A percentile compares a stretch with the other conserved stretches of the same genome.
These are phyloP conservation scores for Lucilia sericata DNA, from an alignment of 1,140 invertebrate genomes.

Conservation along the genomic window DNA sequence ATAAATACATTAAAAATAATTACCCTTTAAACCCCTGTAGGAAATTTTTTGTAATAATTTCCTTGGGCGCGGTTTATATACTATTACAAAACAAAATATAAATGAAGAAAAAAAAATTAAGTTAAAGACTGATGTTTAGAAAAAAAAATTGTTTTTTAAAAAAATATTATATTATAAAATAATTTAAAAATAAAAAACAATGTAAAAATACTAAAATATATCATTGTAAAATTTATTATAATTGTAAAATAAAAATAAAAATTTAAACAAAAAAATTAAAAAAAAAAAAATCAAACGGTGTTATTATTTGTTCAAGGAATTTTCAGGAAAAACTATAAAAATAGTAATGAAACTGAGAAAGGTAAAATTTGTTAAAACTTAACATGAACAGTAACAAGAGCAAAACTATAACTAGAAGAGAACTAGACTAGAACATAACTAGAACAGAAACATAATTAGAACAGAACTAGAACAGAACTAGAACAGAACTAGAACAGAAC, in stretches of 20 bases:
- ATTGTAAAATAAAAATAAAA: slow-evolving; percentile 1
- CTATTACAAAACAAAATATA: background rate
- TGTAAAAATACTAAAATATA: background rate
- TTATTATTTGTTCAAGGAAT: background rate
- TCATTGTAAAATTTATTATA: slow-evolving; percentile 18
- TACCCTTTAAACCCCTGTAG: background rate
- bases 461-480: too few species aligned
- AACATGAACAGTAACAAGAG: too few species aligned
- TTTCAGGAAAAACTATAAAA: too few species aligned
- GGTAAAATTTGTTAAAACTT: too few species aligned
- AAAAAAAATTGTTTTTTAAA: background rate
- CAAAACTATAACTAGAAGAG: too few species aligned
- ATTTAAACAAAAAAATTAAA: background rate
- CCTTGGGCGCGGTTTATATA: background rate
- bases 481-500: too few species aligned
- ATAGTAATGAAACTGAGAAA: too few species aligned
- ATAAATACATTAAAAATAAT: background rate
- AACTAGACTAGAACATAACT: too few species aligned
- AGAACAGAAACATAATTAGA: too few species aligned
- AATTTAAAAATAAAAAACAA: background rate
- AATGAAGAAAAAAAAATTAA: background rate
- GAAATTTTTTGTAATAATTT: background rate
- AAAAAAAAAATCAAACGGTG: too few species aligned
- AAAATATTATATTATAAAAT: background rate
- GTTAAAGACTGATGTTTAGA: slow-evolving; percentile 29